phyloP scores from a whole-genome alignment of 2,797 vertebrate genomes.

The Loriculus beryllinus region DNA sequence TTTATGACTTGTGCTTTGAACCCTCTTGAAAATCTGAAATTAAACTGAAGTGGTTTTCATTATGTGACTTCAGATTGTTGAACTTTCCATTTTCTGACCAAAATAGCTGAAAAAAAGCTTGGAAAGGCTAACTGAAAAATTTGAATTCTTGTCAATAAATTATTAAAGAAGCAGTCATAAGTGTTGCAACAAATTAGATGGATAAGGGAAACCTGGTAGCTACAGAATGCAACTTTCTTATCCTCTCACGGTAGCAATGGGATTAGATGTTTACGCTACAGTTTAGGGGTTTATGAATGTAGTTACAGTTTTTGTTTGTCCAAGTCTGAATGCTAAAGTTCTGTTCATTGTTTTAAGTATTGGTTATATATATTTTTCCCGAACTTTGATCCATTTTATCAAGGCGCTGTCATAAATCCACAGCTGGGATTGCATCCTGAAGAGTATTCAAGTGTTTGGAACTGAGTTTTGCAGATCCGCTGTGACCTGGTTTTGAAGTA shows the following conservation, averaged over 20 bases:
- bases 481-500: not conserved
- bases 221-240: not conserved
- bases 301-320: slow-evolving; percentile 45
- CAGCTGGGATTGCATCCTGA: not conserved
- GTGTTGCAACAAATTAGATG: slow-evolving; percentile 37
- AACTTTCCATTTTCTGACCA: slow-evolving; percentile 52
- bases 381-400: not conserved
- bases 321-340: slow-evolving; percentile 31
- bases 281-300: slow-evolving; percentile 29
- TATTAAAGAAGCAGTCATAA: slow-evolving; percentile 33
- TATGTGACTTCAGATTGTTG: slow-evolving; percentile 55
- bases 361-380: not conserved
- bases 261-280: slow-evolving; percentile 40
- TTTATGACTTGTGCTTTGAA: slow-evolving; percentile 59
- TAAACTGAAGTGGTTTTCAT: slow-evolving; percentile 28
- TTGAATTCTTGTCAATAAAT: slow-evolving; percentile 26
- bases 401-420: slow-evolving; percentile 11
- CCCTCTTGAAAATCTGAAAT: slow-evolving; percentile 41
- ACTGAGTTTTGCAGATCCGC: not conserved
- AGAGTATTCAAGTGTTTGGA: not conserved
- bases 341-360: not conserved
- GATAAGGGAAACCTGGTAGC: not conserved
- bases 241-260: not conserved
- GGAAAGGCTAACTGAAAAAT: slow-evolving; percentile 34
- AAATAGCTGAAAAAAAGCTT: slow-evolving; percentile 41